Conservation (phyloP, 2,888 invertebrate genomes). For the Tenthredo mesomela region DNA sequence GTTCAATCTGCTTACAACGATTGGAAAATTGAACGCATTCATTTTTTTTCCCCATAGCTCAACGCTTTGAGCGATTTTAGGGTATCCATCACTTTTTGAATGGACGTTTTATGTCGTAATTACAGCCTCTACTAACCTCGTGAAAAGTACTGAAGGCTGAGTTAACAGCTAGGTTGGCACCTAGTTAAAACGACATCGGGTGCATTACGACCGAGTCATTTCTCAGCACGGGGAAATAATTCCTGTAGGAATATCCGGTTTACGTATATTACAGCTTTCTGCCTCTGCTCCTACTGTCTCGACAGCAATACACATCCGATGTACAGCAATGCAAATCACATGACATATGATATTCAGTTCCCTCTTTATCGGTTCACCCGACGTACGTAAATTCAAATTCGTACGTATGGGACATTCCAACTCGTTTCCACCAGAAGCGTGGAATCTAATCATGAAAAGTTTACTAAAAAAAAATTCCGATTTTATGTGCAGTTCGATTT, state of each 20-base stretch:
- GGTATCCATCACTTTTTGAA: conserved; percentile 12
- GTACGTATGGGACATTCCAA: background rate
- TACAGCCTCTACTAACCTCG: background rate
- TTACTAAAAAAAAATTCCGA: background rate
- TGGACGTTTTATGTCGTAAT: background rate
- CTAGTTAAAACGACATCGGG: conserved; percentile 37
- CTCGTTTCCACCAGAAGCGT: background rate
- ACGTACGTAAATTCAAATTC: background rate
- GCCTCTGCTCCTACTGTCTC: conserved; percentile 3
- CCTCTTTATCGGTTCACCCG: conserved; percentile 35
- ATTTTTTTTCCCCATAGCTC: background rate
- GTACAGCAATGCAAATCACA: conserved; percentile 27
- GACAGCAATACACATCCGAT: conserved; percentile 19
- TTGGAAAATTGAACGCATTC: background rate
- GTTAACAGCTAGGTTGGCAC: conserved; percentile 32
- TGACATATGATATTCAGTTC: conserved; percentile 38
- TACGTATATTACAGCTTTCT: conserved; percentile 12
- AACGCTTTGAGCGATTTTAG: conserved; percentile 12
- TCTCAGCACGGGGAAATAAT: conserved; percentile 29
- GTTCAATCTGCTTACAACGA: background rate
- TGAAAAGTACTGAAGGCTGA: background rate
- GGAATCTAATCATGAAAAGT: background rate
- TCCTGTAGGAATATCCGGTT: conserved; percentile 15
- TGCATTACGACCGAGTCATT: conserved; percentile 29
- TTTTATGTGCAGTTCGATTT: background rate